Evolutionary conservation across 2,797 vertebrate species (phyloP), one percentile per base, ranked within the genome.

Genomic region (Sebastes alutus): DNA sequence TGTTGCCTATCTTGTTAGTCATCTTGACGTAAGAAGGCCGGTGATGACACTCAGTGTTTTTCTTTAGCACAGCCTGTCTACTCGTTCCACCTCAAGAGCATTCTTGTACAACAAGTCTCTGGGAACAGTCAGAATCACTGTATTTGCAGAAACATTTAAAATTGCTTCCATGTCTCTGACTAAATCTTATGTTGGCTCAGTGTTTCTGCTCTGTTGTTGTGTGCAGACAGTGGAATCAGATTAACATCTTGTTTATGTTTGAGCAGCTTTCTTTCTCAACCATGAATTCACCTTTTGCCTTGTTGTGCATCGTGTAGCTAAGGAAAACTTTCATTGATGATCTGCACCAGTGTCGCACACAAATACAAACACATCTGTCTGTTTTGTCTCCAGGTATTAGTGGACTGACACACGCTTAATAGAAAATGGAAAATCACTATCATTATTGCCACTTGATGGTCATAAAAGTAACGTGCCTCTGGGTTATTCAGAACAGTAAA

Each of bases 21-120:
- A 94, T 94, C 89, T 94, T 95, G 93, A 93, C 86, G 85, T 90
- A 83, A 84, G 74, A 77, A 27, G 55, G 10, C 38, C 12, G 9
- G 46, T 81, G 88, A 89, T 84, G 80, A 85, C 88, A 90, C 49
- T 29, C 49, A 18, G 13, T 85, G 76, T 86, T 87, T 84, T 82
- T 80, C 54, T 85, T 82, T 22, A 20, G 54, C 32, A 22, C 69
- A 54, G 38, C 18, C 46, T 61, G 59, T 72, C 82, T 65, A 23
- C 42, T 78, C 3, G 5, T 63, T 65, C 61, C 55, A 80, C 35
- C n/a, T 72, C 25, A 56, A 54, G 30, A 32, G 29, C 33, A 64
- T 66, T 79, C 32, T 64, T 79, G 32, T 7, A 32, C 22, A 58
- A 20, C 7, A 70, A 60, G 29, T 63, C 12, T 18, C 6, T 23